Evolutionary conservation across 2,113 vertebrate genomes (phyloP).

Genomic region (Cyanoderma ruficeps): DNA sequence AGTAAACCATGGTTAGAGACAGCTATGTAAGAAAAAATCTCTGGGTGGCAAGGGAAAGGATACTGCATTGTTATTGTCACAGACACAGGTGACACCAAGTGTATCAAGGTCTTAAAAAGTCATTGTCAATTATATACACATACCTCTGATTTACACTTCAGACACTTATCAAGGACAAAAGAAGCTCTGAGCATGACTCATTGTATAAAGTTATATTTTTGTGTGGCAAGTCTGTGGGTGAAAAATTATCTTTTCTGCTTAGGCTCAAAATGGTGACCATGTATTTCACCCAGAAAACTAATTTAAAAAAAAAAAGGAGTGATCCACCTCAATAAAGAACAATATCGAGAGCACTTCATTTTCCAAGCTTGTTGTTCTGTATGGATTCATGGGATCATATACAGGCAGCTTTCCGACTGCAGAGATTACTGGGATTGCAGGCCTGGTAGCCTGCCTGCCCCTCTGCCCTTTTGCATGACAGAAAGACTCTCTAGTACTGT

Average conservation of each 20-base stretch:
- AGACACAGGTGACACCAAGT: background rate
- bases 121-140: background rate
- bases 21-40: background rate
- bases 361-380: background rate
- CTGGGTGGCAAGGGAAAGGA: background rate
- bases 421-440: background rate
- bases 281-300: background rate
- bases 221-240: background rate
- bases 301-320: background rate
- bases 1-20: background rate
- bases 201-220: background rate
- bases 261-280: background rate
- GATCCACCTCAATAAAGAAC: background rate
- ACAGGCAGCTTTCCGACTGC: background rate
- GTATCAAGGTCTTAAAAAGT: slow-evolving; percentile 9
- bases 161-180: background rate
- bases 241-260: background rate
- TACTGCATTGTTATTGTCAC: background rate
- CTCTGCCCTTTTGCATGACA: background rate
- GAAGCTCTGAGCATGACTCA: background rate
- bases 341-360: background rate
- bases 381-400: rapidly evolving
- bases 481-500: background rate
- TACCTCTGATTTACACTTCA: background rate
- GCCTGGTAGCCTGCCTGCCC: background rate